Evolutionary conservation across 1,140 invertebrate species (phyloP).

Genomic region (Eubasilissa regina): DNA sequence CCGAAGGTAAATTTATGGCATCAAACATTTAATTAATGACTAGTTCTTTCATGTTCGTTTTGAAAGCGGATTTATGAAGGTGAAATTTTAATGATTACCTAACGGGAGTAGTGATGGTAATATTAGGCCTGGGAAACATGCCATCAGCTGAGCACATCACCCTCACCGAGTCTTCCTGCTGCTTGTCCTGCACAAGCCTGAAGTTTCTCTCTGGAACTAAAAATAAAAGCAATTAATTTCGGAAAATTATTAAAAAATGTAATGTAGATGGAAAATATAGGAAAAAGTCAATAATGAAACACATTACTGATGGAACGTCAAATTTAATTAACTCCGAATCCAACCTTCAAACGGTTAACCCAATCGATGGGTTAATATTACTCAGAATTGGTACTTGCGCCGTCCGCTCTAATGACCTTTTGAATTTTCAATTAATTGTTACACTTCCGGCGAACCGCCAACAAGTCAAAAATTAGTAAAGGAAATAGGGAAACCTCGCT

Average conservation of each 20-base stretch:
- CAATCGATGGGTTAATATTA: too few relatives aligned
- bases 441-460: background rate
- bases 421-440: conserved; percentile 30
- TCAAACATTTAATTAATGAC: too few relatives aligned
- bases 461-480: too few relatives aligned
- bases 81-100: conserved; percentile 61
- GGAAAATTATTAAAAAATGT: too few relatives aligned
- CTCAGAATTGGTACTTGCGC: background rate
- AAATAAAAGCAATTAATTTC: conserved; percentile 15
- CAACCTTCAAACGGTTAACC: too few relatives aligned
- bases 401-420: background rate
- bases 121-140: conserved; percentile 69
- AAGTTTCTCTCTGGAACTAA: conserved; percentile 71
- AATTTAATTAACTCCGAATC: too few relatives aligned
- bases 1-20: too few relatives aligned
- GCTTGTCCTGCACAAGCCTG: conserved; percentile 70
- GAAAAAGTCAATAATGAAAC: too few relatives aligned
- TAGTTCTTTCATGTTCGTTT: background rate
- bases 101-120: conserved; percentile 69
- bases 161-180: conserved; percentile 69
- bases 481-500: too few relatives aligned
- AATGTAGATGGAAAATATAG: too few relatives aligned
- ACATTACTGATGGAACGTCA: too few relatives aligned
- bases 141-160: conserved; percentile 71
- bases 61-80: background rate